Conservation (phyloP, 2,888 invertebrate genomes). For the Limnephilus lunatus region DNA sequence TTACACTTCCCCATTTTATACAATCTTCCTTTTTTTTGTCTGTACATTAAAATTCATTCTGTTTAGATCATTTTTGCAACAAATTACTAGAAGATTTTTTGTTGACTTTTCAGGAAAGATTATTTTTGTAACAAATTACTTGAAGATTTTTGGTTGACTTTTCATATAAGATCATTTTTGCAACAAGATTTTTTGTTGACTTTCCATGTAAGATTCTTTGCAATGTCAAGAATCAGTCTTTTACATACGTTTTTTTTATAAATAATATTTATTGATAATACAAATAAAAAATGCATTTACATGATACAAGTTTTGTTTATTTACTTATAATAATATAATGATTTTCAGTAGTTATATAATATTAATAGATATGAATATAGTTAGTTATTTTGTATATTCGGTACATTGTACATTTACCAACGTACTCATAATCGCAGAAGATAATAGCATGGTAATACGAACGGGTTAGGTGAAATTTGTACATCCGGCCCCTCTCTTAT, state of each 20-base stretch:
- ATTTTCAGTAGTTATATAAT: neutral
- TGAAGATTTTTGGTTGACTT: neutral
- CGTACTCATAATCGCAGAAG: too few relatives aligned
- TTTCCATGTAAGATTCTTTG: neutral
- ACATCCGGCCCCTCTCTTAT: too few relatives aligned
- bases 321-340: neutral
- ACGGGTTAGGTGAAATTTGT: too few relatives aligned
- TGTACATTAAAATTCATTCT: neutral
- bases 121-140: too few relatives aligned
- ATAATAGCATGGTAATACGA: too few relatives aligned
- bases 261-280: neutral
- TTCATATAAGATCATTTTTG: neutral
- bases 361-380: too few relatives aligned
- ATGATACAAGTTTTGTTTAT: neutral
- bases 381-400: too few relatives aligned
- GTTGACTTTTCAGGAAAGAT: too few relatives aligned
- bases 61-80: neutral
- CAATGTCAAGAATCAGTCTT: neutral
- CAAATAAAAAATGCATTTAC: neutral
- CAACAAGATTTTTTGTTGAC: neutral
- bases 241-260: neutral
- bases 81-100: too few relatives aligned
- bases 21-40: too few relatives aligned
- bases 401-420: too few relatives aligned
- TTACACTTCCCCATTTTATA: too few relatives aligned